Percentiles rank a stretch among this genome's conserved stretches.
Conservation (phyloP, 2,888 invertebrate species). For the Poecilobothrus nobilitatus region DNA sequence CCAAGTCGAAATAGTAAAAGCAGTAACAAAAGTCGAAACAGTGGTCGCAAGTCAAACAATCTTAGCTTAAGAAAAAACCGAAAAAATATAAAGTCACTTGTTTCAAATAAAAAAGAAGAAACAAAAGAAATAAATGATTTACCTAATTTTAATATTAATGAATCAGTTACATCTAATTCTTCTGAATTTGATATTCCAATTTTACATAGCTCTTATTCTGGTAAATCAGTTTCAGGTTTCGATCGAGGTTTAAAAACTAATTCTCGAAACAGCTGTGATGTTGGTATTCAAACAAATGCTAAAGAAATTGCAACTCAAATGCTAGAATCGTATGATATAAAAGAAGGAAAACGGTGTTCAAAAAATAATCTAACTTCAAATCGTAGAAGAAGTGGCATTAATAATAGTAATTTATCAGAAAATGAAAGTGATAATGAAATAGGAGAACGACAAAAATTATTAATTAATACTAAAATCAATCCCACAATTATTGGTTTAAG, state of each 20-base stretch:
- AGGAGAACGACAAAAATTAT: constrained; percentile 34
- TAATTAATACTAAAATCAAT: constrained; percentile 31
- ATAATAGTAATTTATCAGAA: constrained; percentile 14
- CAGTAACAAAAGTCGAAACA: constrained; percentile 36
- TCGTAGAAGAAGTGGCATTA: constrained; percentile 28
- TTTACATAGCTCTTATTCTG: constrained; percentile 45
- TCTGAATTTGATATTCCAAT: constrained; percentile 45
- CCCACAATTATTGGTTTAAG: constrained; percentile 35
- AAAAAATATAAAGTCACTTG: constrained; percentile 19
- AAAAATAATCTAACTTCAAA: constrained; percentile 33
- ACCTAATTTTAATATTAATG: constrained; percentile 36
- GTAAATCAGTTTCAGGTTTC: constrained; percentile 39
- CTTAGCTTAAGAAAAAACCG: constrained; percentile 19
- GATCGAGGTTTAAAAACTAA: constrained; percentile 44
- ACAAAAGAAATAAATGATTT: constrained; percentile 28
- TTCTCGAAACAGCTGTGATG: constrained; percentile 50
- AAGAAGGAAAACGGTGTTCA: constrained; percentile 31
- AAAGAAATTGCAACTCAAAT: constrained; percentile 47
- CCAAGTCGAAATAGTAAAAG: constrained; percentile 28
- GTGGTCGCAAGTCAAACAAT: constrained; percentile 36
- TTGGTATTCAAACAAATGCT: constrained; percentile 52
- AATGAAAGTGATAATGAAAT: constrained; percentile 26
- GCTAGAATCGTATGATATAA: constrained; percentile 33
- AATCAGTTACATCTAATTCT: constrained; percentile 39
- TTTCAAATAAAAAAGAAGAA: constrained; percentile 24